Base-by-base conservation (phyloP, 2,888 invertebrate species). In the Lasioglossum leucozonium region DNA sequence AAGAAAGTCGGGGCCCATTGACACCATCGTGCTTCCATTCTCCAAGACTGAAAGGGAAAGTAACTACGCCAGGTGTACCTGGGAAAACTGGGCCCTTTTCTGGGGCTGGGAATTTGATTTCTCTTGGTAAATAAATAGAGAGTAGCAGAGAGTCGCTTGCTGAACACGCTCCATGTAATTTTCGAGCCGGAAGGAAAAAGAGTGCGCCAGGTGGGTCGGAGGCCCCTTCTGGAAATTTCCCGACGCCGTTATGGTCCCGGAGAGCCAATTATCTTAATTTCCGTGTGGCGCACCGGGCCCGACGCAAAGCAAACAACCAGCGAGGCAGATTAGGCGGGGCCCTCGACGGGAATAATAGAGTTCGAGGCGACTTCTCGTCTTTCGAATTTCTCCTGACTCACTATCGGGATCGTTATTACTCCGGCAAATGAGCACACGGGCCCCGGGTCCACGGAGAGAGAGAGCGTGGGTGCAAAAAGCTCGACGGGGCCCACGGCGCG, bases 241-340 rank as follows among this genome's bases (percentile, higher is more conserved):
- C 76, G 71, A n/a, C 72, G 67, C 62, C 55, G 62, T 58, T 65
- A 62, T 73, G 79, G 30, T 62, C 77, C 83, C 42, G 84, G 77
- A 81, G 79, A 81, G 34, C 76, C 83, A 84, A 89, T 91, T 88
- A 90, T 81, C 75, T 84, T 86, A 81, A 90, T 90, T 90, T 87
- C 84, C 77, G 79, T 4, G 62, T 62, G 10, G 74, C 34, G 67
- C 55, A 69, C 58, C 65, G 34, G 16, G 65, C 18, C 13, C 69
- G 58, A 62, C 47, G 44, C 34, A 55, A 26, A 44, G 71, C 71
- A 67, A 72, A 76, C 71, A 80, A 76, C 80, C 79, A 72, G 11
- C 55, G 65, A 55, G 65, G 51, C 71, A 80, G 82, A 69, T 87
- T 72, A 67, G 77, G 58, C 67, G 71, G 81, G 37, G 44, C 58